Evolutionary conservation across 64 coral and sea anemone species (phyloP).

Genomic region (Montipora sp.): DNA sequence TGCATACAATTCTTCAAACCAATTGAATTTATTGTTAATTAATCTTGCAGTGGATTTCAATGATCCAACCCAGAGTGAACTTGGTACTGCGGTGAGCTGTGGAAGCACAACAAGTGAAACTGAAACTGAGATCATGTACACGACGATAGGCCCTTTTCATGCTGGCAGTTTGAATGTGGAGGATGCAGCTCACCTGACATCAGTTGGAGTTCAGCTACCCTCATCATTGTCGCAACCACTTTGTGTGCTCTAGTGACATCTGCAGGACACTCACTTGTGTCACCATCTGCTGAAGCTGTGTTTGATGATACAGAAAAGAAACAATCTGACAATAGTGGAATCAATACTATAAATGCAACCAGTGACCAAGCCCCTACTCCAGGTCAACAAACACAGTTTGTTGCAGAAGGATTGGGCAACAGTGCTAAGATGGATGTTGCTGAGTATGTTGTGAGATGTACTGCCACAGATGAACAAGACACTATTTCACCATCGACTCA

Average conservation of each 20-base stretch:
- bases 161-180: slow-evolving; percentile 72
- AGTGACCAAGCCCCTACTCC: slow-evolving; percentile 10
- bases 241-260: slow-evolving; percentile 74
- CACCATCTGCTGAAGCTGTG: slow-evolving; percentile 42
- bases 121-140: slow-evolving; percentile 83
- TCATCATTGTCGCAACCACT: slow-evolving; percentile 32
- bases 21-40: neutral
- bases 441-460: slow-evolving; percentile 78
- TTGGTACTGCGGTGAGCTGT: slow-evolving; percentile 41
- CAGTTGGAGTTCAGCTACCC: slow-evolving; percentile 65
- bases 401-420: slow-evolving; percentile 34
- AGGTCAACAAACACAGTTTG: slow-evolving; percentile 58
- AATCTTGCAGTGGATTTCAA: slow-evolving; percentile 27
- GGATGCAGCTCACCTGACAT: slow-evolving; percentile 66
- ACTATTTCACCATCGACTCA: slow-evolving; percentile 2
- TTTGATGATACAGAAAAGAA: slow-evolving; percentile 32
- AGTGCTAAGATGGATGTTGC: slow-evolving; percentile 65
- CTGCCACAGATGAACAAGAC: slow-evolving; percentile 35
- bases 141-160: slow-evolving; percentile 72
- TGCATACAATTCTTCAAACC: too few species aligned
- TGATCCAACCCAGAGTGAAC: slow-evolving; percentile 25
- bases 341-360: neutral
- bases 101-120: slow-evolving; percentile 59
- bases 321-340: slow-evolving; percentile 11
- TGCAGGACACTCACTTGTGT: slow-evolving; percentile 58